Evolutionary conservation across 1,140 invertebrate species (phyloP).

Genomic region (Mizuhopecten yessoensis): DNA sequence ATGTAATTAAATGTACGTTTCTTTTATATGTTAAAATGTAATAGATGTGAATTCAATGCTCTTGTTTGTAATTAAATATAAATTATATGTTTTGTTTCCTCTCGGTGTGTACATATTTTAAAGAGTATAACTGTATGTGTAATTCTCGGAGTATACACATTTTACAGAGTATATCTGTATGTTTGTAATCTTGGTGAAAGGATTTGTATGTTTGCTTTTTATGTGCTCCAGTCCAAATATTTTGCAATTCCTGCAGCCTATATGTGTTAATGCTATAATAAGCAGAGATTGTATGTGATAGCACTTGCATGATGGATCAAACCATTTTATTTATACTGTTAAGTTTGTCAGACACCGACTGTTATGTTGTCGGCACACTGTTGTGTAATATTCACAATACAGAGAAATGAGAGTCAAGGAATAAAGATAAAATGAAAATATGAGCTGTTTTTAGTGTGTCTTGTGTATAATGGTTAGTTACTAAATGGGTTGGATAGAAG

Average conservation of each 20-base stretch:
- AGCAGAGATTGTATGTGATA: conserved; percentile 27
- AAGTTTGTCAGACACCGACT: conserved; percentile 24
- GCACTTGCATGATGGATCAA: conserved; percentile 7
- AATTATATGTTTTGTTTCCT: neutral
- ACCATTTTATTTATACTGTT: conserved; percentile 40
- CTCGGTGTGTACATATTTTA: neutral
- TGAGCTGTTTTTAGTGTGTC: neutral
- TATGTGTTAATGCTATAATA: conserved; percentile 14
- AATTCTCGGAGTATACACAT: neutral
- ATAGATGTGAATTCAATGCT: neutral
- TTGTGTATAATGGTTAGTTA: too few relatives aligned
- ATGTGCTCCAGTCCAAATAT: conserved; percentile 16
- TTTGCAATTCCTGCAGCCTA: neutral
- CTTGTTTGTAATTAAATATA: neutral
- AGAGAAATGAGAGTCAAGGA: conserved; percentile 15
- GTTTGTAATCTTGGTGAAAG: conserved; percentile 11
- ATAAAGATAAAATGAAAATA: neutral
- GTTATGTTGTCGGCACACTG: neutral
- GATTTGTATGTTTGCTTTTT: conserved; percentile 34
- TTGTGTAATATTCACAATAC: conserved; percentile 10
- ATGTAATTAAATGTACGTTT: neutral
- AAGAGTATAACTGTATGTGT: neutral
- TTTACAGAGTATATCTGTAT: neutral
- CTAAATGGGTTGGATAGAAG: too few relatives aligned
- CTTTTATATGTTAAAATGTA: neutral